Evolutionary conservation across 1,140 invertebrate species (phyloP).

Genomic region (Ruditapes philippinarum): DNA sequence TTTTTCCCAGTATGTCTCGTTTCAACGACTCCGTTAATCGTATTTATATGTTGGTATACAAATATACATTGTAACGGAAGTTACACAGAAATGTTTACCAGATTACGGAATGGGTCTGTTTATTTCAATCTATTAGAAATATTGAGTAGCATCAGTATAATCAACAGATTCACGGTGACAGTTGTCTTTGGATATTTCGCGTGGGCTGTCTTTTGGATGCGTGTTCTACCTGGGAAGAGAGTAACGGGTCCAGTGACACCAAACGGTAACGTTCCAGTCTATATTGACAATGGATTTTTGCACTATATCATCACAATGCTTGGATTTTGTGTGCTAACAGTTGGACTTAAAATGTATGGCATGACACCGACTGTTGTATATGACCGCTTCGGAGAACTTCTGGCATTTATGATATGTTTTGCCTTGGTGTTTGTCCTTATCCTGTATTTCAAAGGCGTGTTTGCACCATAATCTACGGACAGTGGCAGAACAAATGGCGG

Average conservation of each 20-base stretch:
- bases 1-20: conserved; percentile 82
- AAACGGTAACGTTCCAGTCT: no score
- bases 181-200: conserved; percentile 81
- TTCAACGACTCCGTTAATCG: conserved; percentile 78
- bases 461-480: no score
- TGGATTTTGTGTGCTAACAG: conserved; percentile 82
- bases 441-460: no score
- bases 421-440: no score
- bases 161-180: conserved; percentile 70
- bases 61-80: conserved; percentile 79
- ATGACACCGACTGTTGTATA: no score
- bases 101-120: conserved; percentile 66
- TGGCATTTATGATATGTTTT: conserved; percentile 87
- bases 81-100: no score
- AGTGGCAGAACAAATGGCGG: conserved; percentile 83
- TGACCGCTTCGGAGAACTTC: no score
- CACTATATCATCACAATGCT: conserved; percentile 87
- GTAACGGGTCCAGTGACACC: conserved; percentile 87
- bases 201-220: conserved; percentile 81
- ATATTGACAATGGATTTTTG: no score
- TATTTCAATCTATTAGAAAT: conserved; percentile 70
- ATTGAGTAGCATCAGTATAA: conserved; percentile 76
- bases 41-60: conserved; percentile 84
- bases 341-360: no score
- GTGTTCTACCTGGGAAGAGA: no score